These are phyloP conservation scores for Paedocypris micromegethes DNA, from an alignment of 2,797 vertebrate genomes.

Conservation along the genomic window DNA sequence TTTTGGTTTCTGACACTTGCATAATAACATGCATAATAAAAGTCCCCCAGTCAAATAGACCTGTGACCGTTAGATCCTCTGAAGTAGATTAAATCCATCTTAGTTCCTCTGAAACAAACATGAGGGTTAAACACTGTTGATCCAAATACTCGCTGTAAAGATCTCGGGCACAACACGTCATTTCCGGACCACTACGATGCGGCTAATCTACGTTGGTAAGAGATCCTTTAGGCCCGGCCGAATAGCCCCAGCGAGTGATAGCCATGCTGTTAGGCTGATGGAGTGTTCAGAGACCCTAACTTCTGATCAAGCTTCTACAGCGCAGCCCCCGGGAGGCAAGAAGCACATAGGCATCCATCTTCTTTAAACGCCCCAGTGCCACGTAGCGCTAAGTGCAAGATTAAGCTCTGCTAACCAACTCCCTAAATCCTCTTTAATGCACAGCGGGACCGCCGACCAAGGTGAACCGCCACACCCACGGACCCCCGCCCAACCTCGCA, in stretches of 20 bases:
- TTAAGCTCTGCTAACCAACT: slow-evolving; percentile 59
- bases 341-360: slow-evolving; percentile 61
- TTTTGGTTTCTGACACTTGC: no score
- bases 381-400: slow-evolving; percentile 62
- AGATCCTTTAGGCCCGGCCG: background rate
- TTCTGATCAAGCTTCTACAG: slow-evolving; percentile 56
- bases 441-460: slow-evolving; percentile 25
- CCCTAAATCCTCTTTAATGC: slow-evolving; percentile 62
- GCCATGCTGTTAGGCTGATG: slow-evolving; percentile 18
- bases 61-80: no score
- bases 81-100: no score
- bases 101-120: no score
- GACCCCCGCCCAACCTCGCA: slow-evolving; percentile 32
- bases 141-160: no score
- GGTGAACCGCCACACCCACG: slow-evolving; percentile 27
- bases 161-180: no score
- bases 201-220: slow-evolving; percentile 10
- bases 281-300: slow-evolving; percentile 4
- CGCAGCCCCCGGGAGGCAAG: slow-evolving; percentile 47
- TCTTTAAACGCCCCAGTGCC: slow-evolving; percentile 56
- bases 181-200: no score
- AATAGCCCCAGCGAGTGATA: background rate
- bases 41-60: no score
- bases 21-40: no score
- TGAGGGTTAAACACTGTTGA: no score